Conservation (phyloP, 2,113 vertebrate genomes). For the Cryptomyrus ogoouensis region DNA sequence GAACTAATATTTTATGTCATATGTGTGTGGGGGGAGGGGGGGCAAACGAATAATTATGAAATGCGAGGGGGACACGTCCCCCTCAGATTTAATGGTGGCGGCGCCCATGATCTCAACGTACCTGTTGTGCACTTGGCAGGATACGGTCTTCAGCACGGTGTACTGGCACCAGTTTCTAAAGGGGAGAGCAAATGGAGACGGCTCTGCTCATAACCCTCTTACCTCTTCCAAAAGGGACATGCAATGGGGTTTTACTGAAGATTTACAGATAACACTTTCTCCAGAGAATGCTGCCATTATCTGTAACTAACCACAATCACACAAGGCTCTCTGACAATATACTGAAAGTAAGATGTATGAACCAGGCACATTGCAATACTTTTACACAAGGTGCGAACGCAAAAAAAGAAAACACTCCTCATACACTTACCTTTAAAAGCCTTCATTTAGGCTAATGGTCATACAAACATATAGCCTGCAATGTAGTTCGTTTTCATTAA, state of each 20-base stretch:
- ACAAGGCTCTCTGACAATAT: background rate
- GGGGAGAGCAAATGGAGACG: background rate
- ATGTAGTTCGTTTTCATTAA: background rate
- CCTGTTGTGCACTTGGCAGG: slow-evolving; percentile 93
- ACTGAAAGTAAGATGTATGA: background rate
- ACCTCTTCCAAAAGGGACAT: background rate
- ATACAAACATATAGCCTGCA: background rate
- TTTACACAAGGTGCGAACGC: background rate
- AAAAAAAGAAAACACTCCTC: background rate
- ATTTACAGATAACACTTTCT: background rate
- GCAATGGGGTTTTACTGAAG: background rate
- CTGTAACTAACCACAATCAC: background rate
- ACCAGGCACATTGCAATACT: background rate
- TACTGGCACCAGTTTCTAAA: slow-evolving; percentile 91
- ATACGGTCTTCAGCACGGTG: slow-evolving; percentile 76
- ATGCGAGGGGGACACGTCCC: too few relatives aligned
- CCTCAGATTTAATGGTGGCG: too few relatives aligned
- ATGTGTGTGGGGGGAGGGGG: too few relatives aligned
- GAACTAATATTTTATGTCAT: too few relatives aligned
- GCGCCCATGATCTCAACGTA: slow-evolving; percentile 41
- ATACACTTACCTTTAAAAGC: background rate
- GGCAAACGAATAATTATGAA: too few relatives aligned
- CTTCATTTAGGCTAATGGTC: background rate
- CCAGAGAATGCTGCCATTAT: background rate
- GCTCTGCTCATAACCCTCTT: background rate